phyloP scores from a whole-genome alignment of 2,888 invertebrate species.

The Mechanitis messenoides region DNA sequence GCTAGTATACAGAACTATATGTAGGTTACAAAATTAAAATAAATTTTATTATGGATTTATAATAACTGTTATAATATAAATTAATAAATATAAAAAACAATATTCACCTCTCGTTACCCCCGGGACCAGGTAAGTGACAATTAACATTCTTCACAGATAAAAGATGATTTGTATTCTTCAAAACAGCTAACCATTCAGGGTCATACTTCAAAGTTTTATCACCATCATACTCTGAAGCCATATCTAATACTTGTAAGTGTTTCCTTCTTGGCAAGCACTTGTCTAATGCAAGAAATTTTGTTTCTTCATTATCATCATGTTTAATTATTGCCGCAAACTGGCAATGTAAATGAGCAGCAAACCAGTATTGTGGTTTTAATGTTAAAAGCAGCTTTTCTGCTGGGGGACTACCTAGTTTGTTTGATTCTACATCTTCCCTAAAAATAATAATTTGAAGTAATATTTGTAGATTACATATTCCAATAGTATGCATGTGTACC shows the following conservation, averaged over 20 bases:
- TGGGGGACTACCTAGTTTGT: conserved; percentile 91
- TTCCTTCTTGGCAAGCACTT: conserved; percentile 94
- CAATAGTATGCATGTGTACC: too few relatives aligned
- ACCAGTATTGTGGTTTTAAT: conserved; percentile 94
- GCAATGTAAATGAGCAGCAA: conserved; percentile 97
- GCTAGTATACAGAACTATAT: too few relatives aligned
- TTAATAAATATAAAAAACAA: neutral
- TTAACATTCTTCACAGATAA: conserved; percentile 81
- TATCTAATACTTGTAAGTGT: conserved; percentile 90
- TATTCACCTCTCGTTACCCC: conserved; percentile 79
- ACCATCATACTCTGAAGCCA: conserved; percentile 74
- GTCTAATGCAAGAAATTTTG: conserved; percentile 96
- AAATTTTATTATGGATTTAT: too few relatives aligned
- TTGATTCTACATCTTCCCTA: conserved; percentile 87
- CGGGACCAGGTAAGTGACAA: conserved; percentile 90
- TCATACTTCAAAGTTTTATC: conserved; percentile 83
- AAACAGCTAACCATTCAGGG: conserved; percentile 94
- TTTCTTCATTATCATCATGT: conserved; percentile 76
- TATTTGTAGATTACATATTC: too few relatives aligned
- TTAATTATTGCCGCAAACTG: conserved; percentile 93
- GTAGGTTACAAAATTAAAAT: neutral
- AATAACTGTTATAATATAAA: too few relatives aligned
- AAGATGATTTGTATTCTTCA: conserved; percentile 92
- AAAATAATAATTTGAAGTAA: conserved; percentile 43
- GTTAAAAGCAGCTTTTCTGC: conserved; percentile 86